These are phyloP conservation scores for Spheniscus humboldti DNA, from an alignment of 2,797 vertebrate genomes.

Conservation along the genomic window DNA sequence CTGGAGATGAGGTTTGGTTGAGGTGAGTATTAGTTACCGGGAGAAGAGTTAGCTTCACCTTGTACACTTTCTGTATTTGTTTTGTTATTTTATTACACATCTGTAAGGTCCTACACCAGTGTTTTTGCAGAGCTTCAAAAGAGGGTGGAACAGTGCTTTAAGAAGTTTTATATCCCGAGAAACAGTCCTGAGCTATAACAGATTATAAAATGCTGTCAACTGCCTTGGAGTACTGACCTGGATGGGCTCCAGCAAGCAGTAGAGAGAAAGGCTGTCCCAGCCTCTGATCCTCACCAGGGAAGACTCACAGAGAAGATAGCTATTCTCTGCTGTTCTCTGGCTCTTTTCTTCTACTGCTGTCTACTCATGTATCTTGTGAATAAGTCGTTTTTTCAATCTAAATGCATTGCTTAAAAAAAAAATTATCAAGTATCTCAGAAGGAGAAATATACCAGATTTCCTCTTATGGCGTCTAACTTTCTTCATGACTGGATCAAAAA, in stretches of 20 bases:
- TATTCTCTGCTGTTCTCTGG: neutral
- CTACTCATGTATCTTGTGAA: neutral
- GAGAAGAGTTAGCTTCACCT: neutral
- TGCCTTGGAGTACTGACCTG: neutral
- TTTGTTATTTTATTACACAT: neutral
- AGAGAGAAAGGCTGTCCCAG: neutral
- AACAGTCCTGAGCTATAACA: neutral
- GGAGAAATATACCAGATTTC: neutral
- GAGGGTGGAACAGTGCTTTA: neutral
- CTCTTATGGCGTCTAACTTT: neutral
- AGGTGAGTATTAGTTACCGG: neutral
- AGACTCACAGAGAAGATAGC: neutral
- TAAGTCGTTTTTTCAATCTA: neutral
- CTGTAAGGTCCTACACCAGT: neutral
- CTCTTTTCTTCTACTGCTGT: neutral
- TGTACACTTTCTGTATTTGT: neutral
- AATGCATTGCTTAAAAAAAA: neutral
- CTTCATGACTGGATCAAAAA: neutral
- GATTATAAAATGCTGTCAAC: neutral
- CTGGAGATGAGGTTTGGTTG: neutral
- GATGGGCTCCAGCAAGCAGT: neutral
- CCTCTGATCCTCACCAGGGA: neutral
- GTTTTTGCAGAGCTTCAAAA: neutral
- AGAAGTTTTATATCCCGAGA: neutral
- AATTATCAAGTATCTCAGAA: neutral